Percentiles rank a stretch among this genome's conserved stretches.
Evolutionary conservation across 1,140 invertebrate species (phyloP).

Genomic region (Drosophila nigromelanica): DNA sequence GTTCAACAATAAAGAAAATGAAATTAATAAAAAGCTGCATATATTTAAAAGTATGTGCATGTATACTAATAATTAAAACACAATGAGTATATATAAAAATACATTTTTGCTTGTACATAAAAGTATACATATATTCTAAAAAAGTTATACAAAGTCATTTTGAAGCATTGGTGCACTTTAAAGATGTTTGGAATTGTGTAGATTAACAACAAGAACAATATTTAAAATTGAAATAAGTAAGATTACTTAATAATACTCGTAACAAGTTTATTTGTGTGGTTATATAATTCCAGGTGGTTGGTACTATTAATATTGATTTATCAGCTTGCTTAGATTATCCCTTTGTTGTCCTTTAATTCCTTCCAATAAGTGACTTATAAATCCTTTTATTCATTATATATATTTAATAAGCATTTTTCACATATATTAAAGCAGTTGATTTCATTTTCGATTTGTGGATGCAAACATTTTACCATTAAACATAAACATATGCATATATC

Average conservation of each 20-base stretch:
- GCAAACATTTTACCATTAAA: constrained; percentile 16
- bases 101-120: background rate
- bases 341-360: no score
- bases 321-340: background rate
- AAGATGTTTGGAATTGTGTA: background rate
- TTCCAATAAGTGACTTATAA: no score
- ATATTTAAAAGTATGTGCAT: background rate
- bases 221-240: constrained; percentile 8
- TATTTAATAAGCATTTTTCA: constrained; percentile 5
- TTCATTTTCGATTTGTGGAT: background rate
- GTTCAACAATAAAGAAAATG: constrained; percentile 6
- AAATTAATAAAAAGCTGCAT: background rate
- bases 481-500: background rate
- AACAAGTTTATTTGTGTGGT: background rate
- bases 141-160: background rate
- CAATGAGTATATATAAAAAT: no score
- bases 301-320: background rate
- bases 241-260: background rate
- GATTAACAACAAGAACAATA: background rate
- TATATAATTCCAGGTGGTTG: background rate
- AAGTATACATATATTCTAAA: background rate
- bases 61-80: background rate
- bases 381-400: background rate
- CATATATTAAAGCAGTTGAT: constrained; percentile 1
- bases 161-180: background rate